Percentiles rank a stretch among this genome's conserved stretches.
Evolutionary conservation across 2,888 invertebrate species (phyloP).

Genomic region (Xestia rhomboidea): DNA sequence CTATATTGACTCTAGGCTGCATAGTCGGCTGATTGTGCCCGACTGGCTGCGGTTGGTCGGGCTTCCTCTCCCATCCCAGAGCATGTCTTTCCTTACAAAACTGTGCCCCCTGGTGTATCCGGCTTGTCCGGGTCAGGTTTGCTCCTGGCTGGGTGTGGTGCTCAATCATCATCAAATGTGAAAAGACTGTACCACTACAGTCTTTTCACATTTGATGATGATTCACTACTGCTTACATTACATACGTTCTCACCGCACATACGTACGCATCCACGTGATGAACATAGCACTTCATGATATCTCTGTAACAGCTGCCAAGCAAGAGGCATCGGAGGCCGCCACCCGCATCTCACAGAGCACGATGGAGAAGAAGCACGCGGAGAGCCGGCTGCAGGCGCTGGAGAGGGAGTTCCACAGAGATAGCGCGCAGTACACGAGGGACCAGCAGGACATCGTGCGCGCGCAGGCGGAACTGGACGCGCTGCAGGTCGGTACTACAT

Average conservation of each 20-base stretch:
- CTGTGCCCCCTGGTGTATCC: too few species aligned
- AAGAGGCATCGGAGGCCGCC: constrained; percentile 93
- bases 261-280: background rate
- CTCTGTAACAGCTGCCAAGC: constrained; percentile 92
- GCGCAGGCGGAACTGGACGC: constrained; percentile 79
- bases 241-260: background rate
- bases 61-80: too few species aligned
- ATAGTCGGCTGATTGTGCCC: too few species aligned
- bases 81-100: too few species aligned
- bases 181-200: too few species aligned
- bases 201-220: too few species aligned
- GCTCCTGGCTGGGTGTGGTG: too few species aligned
- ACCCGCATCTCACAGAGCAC: constrained; percentile 94
- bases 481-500: constrained; percentile 83
- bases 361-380: constrained; percentile 93
- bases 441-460: constrained; percentile 90
- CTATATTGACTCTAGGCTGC: too few species aligned
- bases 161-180: too few species aligned
- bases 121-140: too few species aligned
- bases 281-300: background rate
- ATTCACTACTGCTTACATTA: too few species aligned
- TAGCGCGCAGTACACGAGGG: constrained; percentile 92
- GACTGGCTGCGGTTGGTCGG: too few species aligned
- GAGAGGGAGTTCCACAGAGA: constrained; percentile 92
- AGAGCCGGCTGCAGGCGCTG: constrained; percentile 91